Conservation (phyloP, 1,140 invertebrate species). For the Drosophila burlai region DNA sequence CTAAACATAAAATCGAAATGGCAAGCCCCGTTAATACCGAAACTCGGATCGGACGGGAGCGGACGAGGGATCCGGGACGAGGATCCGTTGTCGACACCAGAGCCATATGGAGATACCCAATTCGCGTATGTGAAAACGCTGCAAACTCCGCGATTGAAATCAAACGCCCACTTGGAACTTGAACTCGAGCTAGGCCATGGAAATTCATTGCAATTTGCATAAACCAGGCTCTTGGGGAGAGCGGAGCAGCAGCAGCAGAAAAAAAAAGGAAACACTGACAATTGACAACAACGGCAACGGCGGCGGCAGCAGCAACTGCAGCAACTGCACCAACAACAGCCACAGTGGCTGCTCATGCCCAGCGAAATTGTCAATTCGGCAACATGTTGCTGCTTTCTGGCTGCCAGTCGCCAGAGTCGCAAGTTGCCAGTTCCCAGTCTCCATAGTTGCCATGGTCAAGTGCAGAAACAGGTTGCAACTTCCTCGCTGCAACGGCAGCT, state of each 20-base stretch:
- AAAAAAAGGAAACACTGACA: conserved; percentile 60
- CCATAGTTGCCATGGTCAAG: conserved; percentile 69
- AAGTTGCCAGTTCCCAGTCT: conserved; percentile 23
- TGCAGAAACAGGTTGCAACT: conserved; percentile 80
- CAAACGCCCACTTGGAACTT: conserved; percentile 80
- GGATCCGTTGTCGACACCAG: conserved; percentile 69
- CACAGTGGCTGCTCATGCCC: conserved; percentile 56
- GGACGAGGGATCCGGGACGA: conserved; percentile 30
- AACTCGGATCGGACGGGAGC: not conserved
- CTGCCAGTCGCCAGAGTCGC: conserved; percentile 25
- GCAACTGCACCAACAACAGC: conserved; percentile 36
- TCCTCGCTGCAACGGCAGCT: conserved; percentile 54
- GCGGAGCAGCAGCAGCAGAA: conserved; percentile 4
- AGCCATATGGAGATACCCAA: conserved; percentile 43
- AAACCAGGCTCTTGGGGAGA: conserved; percentile 60
- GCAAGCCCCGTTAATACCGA: conserved; percentile 77
- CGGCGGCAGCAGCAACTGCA: conserved; percentile 8
- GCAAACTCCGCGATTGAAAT: conserved; percentile 71
- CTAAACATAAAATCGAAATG: conserved; percentile 80
- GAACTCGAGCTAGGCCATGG: conserved; percentile 53
- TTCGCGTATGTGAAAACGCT: conserved; percentile 72
- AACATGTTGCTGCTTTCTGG: conserved; percentile 66
- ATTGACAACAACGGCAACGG: conserved; percentile 74
- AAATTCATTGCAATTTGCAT: conserved; percentile 80
- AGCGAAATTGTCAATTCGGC: conserved; percentile 81